phyloP scores from a whole-genome alignment of 2,888 invertebrate species.

The Congeria kusceri region DNA sequence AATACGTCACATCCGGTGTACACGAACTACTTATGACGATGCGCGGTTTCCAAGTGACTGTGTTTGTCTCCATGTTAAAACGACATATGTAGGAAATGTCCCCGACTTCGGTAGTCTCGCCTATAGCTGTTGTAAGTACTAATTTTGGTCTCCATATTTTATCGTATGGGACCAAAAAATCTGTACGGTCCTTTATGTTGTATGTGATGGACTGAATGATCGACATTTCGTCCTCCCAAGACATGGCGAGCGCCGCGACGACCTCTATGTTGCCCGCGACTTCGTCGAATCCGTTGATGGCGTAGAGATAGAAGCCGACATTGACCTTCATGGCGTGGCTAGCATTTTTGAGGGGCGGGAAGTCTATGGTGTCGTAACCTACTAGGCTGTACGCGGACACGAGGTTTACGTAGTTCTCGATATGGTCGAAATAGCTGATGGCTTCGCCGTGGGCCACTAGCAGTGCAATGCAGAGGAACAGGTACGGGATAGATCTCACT shows the following conservation, averaged over 20 bases:
- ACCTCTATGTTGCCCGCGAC: slow-evolving; percentile 55
- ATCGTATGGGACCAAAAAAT: slow-evolving; percentile 51
- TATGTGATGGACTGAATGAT: slow-evolving; percentile 47
- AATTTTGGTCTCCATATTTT: slow-evolving; percentile 60
- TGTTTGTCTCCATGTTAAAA: slow-evolving; percentile 35
- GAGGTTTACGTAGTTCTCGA: slow-evolving; percentile 56
- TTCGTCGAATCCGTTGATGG: slow-evolving; percentile 59
- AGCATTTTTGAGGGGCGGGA: slow-evolving; percentile 40
- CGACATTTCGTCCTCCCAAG: slow-evolving; percentile 51
- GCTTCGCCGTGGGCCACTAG: too few relatives aligned
- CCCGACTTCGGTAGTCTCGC: slow-evolving; percentile 52
- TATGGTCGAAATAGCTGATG: slow-evolving; percentile 47
- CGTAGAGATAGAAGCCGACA: slow-evolving; percentile 38
- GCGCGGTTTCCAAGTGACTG: slow-evolving; percentile 49
- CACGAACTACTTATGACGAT: slow-evolving; percentile 55
- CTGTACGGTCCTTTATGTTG: slow-evolving; percentile 24
- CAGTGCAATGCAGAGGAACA: too few relatives aligned
- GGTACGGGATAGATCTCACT: too few relatives aligned
- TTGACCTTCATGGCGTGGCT: slow-evolving; percentile 30
- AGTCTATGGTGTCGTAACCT: slow-evolving; percentile 46
- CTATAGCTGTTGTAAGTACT: slow-evolving; percentile 52
- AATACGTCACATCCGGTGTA: slow-evolving; percentile 61
- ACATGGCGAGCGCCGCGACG: slow-evolving; percentile 46
- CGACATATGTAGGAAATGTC: slow-evolving; percentile 45
- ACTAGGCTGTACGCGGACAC: slow-evolving; percentile 46